phyloP scores from a whole-genome alignment of 2,113 vertebrate genomes.

The Spilogale gracilis region DNA sequence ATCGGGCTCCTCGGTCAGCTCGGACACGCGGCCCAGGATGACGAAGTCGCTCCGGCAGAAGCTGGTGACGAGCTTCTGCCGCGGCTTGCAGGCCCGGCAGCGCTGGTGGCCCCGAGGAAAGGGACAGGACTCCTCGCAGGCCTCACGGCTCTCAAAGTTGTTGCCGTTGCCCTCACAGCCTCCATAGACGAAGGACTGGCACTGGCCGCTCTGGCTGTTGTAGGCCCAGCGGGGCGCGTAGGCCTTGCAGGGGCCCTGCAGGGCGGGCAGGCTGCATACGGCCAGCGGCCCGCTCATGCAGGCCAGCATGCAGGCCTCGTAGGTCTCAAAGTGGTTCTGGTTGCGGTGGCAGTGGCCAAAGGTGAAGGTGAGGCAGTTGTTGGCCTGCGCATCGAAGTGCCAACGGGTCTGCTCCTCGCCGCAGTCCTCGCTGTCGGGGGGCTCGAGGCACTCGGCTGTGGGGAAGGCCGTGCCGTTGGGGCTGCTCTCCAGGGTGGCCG shows the following conservation, averaged over 20 bases:
- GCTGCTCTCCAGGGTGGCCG: slow-evolving; percentile 78
- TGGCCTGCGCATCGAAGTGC: slow-evolving; percentile 94
- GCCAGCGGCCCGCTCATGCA: slow-evolving; percentile 93
- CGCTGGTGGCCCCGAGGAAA: slow-evolving; percentile 91
- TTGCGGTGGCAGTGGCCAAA: slow-evolving; percentile 92
- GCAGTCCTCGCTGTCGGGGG: slow-evolving; percentile 91
- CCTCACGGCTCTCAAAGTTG: slow-evolving; percentile 97
- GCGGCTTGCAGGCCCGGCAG: slow-evolving; percentile 94
- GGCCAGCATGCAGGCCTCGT: slow-evolving; percentile 93
- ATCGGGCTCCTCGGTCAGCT: slow-evolving; percentile 94
- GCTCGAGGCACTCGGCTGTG: slow-evolving; percentile 91
- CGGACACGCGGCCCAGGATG: slow-evolving; percentile 93
- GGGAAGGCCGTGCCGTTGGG: slow-evolving; percentile 91
- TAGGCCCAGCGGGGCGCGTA: slow-evolving; percentile 97
- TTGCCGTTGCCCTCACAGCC: slow-evolving; percentile 97
- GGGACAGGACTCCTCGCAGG: slow-evolving; percentile 96
- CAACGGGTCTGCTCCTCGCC: slow-evolving; percentile 94
- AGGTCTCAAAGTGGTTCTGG: slow-evolving; percentile 93
- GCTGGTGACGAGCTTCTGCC: slow-evolving; percentile 96
- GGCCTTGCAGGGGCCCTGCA: slow-evolving; percentile 96
- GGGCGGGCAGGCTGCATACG: slow-evolving; percentile 92
- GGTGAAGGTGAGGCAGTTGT: slow-evolving; percentile 95
- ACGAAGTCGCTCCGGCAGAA: slow-evolving; percentile 98
- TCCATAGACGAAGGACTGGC: slow-evolving; percentile 96
- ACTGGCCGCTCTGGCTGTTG: slow-evolving; percentile 91